Percentiles rank a stretch among this genome's conserved stretches.
Conservation (phyloP, 2,113 vertebrate species). For the Proterorhinus semilunaris region DNA sequence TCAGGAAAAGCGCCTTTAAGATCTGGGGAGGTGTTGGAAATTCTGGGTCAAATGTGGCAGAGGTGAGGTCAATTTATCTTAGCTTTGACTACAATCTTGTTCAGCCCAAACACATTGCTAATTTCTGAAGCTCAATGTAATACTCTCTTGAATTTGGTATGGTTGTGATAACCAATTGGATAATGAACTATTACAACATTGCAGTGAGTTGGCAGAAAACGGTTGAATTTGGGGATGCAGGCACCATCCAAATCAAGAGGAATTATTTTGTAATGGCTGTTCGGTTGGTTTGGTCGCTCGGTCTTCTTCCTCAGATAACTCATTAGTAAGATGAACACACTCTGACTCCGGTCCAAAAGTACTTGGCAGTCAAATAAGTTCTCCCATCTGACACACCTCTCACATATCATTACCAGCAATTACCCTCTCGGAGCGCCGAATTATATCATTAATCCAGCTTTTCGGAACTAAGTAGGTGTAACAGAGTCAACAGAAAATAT, state of each 20-base stretch:
- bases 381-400: constrained; percentile 69
- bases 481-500: background rate
- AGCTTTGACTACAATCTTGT: too few relatives aligned
- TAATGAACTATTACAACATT: constrained; percentile 67
- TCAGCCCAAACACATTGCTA: too few relatives aligned
- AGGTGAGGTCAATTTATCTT: too few relatives aligned
- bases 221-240: constrained; percentile 59
- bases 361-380: constrained; percentile 67
- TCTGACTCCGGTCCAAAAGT: constrained; percentile 69
- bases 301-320: constrained; percentile 74
- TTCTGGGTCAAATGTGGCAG: too few relatives aligned
- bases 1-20: too few relatives aligned
- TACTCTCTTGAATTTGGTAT: background rate
- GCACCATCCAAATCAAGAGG: constrained; percentile 51
- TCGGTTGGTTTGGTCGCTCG: constrained; percentile 61
- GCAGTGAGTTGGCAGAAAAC: constrained; percentile 67
- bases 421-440: constrained; percentile 70
- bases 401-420: constrained; percentile 79
- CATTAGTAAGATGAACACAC: constrained; percentile 76
- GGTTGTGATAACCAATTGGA: constrained; percentile 49
- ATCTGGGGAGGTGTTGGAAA: too few relatives aligned
- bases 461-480: constrained; percentile 47
- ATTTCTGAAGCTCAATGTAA: background rate
- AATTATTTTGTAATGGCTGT: constrained; percentile 67
- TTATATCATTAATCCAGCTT: constrained; percentile 70